phyloP scores from a whole-genome alignment of 2,113 vertebrate species.

The Atrichornis clamosus region DNA sequence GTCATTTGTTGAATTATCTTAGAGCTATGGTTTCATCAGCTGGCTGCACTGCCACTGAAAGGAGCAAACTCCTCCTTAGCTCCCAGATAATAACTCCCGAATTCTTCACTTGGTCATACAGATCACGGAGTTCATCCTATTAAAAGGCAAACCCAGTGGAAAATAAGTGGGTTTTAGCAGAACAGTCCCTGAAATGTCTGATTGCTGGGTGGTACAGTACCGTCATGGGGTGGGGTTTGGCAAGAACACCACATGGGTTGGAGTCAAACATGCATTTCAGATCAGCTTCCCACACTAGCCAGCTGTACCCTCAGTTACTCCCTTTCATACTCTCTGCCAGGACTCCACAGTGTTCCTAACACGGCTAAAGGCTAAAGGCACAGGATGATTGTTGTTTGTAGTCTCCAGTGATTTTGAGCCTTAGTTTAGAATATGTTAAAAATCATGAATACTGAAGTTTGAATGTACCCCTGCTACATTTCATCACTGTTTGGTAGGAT shows the following conservation, averaged over 20 bases:
- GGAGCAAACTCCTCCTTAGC: neutral
- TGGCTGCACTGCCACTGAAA: neutral
- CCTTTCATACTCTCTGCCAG: neutral
- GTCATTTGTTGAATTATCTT: neutral
- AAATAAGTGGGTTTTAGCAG: neutral
- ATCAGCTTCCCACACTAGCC: neutral
- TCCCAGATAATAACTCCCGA: neutral
- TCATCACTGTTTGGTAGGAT: neutral
- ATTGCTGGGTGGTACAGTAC: neutral
- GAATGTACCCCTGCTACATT: neutral
- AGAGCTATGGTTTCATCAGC: neutral
- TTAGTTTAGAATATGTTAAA: neutral
- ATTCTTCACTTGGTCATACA: neutral
- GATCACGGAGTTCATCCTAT: neutral
- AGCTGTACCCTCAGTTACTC: neutral
- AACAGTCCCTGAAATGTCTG: neutral
- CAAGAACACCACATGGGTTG: neutral
- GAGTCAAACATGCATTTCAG: neutral
- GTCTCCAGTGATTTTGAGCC: neutral
- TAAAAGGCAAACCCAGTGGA: neutral
- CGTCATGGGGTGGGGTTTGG: neutral
- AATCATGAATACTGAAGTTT: neutral
- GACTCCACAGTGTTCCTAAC: neutral
- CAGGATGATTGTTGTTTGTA: neutral
- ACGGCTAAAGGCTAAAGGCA: neutral